phyloP scores from a whole-genome alignment of 2,797 vertebrate genomes.

The Hydrophis major region DNA sequence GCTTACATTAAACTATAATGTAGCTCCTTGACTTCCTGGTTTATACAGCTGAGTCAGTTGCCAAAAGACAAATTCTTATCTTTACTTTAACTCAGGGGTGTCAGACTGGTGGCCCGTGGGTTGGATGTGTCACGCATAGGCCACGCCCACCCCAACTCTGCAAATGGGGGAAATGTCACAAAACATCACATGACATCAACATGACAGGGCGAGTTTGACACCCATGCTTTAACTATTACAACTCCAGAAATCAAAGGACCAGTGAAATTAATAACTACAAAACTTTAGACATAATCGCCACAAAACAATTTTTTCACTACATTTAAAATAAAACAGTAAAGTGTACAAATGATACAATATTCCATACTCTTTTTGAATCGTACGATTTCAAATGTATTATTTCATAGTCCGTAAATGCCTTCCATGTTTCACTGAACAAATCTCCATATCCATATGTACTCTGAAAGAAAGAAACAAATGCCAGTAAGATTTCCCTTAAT shows the following conservation, averaged over 20 bases:
- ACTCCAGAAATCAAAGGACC: not conserved
- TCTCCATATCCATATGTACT: slow-evolving; percentile 93
- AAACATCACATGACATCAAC: too few species aligned
- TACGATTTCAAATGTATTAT: slow-evolving; percentile 91
- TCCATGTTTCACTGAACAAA: slow-evolving; percentile 92
- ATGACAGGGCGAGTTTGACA: too few species aligned
- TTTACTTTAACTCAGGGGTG: not conserved
- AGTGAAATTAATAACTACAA: not conserved
- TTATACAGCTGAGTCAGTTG: not conserved
- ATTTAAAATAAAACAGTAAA: not conserved
- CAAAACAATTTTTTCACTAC: not conserved
- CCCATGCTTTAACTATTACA: not conserved
- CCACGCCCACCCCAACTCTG: too few species aligned
- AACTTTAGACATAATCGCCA: not conserved
- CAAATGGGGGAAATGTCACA: too few species aligned
- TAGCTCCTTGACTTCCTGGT: not conserved
- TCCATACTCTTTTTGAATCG: slow-evolving; percentile 89
- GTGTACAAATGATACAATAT: not conserved
- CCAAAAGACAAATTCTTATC: not conserved
- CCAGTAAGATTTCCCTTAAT: not conserved
- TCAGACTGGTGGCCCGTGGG: too few species aligned
- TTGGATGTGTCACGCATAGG: too few species aligned
- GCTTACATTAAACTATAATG: not conserved
- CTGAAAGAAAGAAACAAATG: slow-evolving; percentile 64
- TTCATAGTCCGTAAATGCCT: slow-evolving; percentile 85